Percentiles rank a stretch among this genome's conserved stretches.
phyloP scores from a whole-genome alignment of 2,113 vertebrate species.

The Microcebus ravelobensis region DNA sequence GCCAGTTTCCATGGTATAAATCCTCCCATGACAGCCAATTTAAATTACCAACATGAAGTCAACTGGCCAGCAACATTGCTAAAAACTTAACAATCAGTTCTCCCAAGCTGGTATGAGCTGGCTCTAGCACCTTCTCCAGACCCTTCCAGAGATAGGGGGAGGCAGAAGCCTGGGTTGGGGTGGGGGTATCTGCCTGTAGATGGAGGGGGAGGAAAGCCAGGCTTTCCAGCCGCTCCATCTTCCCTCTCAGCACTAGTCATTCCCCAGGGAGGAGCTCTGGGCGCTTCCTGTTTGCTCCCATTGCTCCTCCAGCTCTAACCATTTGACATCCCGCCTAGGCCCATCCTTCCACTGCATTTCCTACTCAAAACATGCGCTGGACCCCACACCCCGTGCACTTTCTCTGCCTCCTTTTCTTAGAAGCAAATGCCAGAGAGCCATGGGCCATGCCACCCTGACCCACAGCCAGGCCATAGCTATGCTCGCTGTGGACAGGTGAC shows the following conservation, averaged over 20 bases:
- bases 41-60: neutral
- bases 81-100: neutral
- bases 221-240: neutral
- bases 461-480: neutral
- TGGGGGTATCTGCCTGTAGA: neutral
- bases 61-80: slow-evolving; percentile 2
- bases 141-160: neutral
- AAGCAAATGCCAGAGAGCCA: slow-evolving; percentile 4
- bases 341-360: neutral
- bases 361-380: neutral
- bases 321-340: neutral
- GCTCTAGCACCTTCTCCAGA: neutral
- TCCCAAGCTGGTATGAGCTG: neutral
- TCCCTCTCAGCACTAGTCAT: neutral
- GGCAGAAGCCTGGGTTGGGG: neutral
- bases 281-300: neutral
- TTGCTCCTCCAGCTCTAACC: neutral
- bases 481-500: neutral
- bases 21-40: slow-evolving; percentile 5
- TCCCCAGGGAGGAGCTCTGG: neutral
- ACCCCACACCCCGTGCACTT: neutral
- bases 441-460: neutral
- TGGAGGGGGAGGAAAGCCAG: neutral
- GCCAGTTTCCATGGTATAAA: slow-evolving; percentile 33
- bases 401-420: neutral